phyloP scores from a whole-genome alignment of 30 jellyfish, hydroid and myxozoan species.

The Clytia hemisphaerica region DNA sequence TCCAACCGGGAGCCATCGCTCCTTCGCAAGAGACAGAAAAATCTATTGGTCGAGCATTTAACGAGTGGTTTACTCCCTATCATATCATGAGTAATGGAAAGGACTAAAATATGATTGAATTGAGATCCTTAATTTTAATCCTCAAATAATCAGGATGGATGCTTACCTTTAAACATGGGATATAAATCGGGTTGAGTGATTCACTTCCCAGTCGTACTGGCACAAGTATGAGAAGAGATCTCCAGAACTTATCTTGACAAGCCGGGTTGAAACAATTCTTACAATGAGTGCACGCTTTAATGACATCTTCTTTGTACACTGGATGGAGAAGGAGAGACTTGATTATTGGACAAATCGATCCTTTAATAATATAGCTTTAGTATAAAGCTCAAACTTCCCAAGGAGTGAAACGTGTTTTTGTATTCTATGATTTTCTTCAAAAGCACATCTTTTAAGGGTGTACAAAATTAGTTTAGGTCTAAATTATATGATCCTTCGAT shows the following conservation, averaged over 20 bases:
- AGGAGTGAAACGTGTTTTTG: background rate
- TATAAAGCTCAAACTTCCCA: background rate
- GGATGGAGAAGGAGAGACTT: background rate
- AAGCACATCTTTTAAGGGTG: too few relatives aligned
- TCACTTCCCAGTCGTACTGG: conserved; percentile 98
- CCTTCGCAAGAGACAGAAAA: too few relatives aligned
- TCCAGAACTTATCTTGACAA: conserved; percentile 70
- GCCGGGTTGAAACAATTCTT: conserved; percentile 45
- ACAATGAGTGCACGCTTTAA: conserved; percentile 52
- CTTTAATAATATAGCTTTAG: too few relatives aligned
- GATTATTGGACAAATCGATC: background rate
- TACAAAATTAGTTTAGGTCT: too few relatives aligned
- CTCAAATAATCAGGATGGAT: background rate
- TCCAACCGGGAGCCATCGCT: too few relatives aligned
- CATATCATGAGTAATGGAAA: too few relatives aligned
- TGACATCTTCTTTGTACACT: conserved; percentile 86
- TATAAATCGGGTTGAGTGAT: conserved; percentile 72
- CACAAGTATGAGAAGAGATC: conserved; percentile 73
- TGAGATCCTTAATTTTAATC: too few relatives aligned
- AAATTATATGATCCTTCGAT: too few relatives aligned
- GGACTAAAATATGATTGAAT: too few relatives aligned
- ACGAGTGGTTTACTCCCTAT: too few relatives aligned
- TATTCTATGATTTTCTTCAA: background rate
- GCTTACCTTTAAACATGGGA: conserved; percentile 88
- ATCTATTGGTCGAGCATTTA: too few relatives aligned